phyloP scores from a whole-genome alignment of 2,113 vertebrate species.

The Coturnix japonica region DNA sequence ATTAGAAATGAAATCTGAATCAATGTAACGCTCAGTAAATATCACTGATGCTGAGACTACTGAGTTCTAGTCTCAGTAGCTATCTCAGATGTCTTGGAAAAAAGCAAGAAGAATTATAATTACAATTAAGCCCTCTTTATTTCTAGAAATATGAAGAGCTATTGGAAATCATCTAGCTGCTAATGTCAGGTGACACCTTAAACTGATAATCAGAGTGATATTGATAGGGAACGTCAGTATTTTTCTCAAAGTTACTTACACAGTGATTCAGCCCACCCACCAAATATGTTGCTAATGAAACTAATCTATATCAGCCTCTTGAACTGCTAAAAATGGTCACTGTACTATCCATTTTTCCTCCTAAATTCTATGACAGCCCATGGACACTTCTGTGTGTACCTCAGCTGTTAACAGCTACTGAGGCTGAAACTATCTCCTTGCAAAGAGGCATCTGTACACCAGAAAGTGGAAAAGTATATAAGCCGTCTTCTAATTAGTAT shows the following conservation, averaged over 20 bases:
- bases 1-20: slow-evolving; percentile 59
- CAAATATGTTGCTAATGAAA: background rate
- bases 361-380: background rate
- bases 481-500: background rate
- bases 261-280: background rate
- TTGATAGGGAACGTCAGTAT: fast-evolving
- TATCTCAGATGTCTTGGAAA: background rate
- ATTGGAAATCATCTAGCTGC: background rate
- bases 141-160: background rate
- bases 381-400: fast-evolving
- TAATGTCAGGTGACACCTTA: background rate
- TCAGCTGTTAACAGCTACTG: background rate
- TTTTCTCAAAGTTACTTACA: background rate
- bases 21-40: background rate
- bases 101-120: background rate
- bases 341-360: background rate
- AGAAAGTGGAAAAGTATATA: background rate
- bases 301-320: background rate
- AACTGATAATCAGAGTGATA: background rate
- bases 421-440: background rate
- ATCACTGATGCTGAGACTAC: background rate
- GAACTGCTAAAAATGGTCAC: background rate
- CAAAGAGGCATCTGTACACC: fast-evolving
- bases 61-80: slow-evolving; percentile 26
- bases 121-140: background rate